These are phyloP conservation scores for Helicoverpa zea DNA, from an alignment of 1,140 invertebrate species.

Conservation along the genomic window DNA sequence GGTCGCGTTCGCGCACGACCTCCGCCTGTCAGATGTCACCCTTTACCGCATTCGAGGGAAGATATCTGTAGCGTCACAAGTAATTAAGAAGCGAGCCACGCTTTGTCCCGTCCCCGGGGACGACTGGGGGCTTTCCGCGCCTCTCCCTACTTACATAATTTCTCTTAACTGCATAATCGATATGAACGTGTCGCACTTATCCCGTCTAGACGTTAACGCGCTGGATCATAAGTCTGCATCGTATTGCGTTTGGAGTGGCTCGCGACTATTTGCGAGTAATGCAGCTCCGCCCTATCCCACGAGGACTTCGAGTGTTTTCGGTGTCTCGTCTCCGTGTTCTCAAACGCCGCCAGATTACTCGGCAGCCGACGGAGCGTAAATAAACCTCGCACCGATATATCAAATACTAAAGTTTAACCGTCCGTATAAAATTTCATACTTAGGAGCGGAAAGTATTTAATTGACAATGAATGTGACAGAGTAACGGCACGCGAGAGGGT, in stretches of 20 bases:
- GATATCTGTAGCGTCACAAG: conserved; percentile 76
- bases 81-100: conserved; percentile 79
- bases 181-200: conserved; percentile 71
- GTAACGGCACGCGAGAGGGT: conserved; percentile 68
- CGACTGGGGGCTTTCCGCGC: conserved; percentile 61
- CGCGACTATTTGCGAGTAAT: conserved; percentile 45
- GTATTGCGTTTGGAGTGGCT: conserved; percentile 64
- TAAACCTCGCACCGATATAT: conserved; percentile 64
- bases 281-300: conserved; percentile 55
- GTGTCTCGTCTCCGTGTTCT: conserved; percentile 56
- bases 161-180: conserved; percentile 82
- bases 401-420: conserved; percentile 68
- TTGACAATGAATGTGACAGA: conserved; percentile 77
- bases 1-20: conserved; percentile 52
- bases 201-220: conserved; percentile 74
- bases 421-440: conserved; percentile 61
- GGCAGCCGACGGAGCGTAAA: conserved; percentile 56
- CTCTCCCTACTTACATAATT: conserved; percentile 78
- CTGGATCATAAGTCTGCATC: conserved; percentile 64
- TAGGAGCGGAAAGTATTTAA: conserved; percentile 69
- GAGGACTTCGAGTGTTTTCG: conserved; percentile 63
- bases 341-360: conserved; percentile 40
- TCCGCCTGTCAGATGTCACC: conserved; percentile 63
- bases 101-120: conserved; percentile 68
- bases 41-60: conserved; percentile 70